Conservation (phyloP, 2,888 invertebrate genomes). For the Agonopterix arenella region DNA sequence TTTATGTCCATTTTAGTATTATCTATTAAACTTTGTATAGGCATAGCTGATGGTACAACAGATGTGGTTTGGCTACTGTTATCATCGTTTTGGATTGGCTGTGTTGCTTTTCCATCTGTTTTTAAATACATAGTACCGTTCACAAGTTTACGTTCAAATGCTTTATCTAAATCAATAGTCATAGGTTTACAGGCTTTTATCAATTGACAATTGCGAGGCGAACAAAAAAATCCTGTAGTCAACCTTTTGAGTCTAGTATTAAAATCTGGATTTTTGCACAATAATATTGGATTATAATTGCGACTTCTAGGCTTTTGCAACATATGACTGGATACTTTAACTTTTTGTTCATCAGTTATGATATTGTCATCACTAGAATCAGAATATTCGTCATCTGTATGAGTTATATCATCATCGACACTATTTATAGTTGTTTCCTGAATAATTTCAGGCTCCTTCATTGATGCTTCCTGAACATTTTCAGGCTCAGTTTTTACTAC, state of each 20-base stretch:
- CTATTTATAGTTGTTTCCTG: not conserved
- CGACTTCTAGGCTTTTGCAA: slow-evolving; percentile 50
- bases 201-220: slow-evolving; percentile 39
- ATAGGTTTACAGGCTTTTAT: slow-evolving; percentile 51
- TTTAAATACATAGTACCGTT: slow-evolving; percentile 45
- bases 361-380: not conserved
- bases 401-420: slow-evolving; percentile 1
- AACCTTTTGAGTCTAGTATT: slow-evolving; percentile 57
- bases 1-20: slow-evolving; percentile 12
- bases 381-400: too few species aligned
- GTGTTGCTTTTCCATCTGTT: slow-evolving; percentile 5
- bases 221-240: slow-evolving; percentile 47
- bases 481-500: too few species aligned
- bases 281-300: slow-evolving; percentile 48
- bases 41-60: slow-evolving; percentile 38
- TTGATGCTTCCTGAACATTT: too few species aligned
- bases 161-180: slow-evolving; percentile 55
- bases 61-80: slow-evolving; percentile 14
- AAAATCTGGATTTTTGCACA: slow-evolving; percentile 68
- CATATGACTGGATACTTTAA: slow-evolving; percentile 42
- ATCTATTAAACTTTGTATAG: slow-evolving; percentile 40
- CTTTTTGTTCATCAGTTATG: slow-evolving; percentile 17
- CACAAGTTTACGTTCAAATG: slow-evolving; percentile 50
- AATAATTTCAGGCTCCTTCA: too few species aligned
- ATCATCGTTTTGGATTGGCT: slow-evolving; percentile 7